phyloP scores from a whole-genome alignment of 2,113 vertebrate genomes.

The Agapornis roseicollis region DNA sequence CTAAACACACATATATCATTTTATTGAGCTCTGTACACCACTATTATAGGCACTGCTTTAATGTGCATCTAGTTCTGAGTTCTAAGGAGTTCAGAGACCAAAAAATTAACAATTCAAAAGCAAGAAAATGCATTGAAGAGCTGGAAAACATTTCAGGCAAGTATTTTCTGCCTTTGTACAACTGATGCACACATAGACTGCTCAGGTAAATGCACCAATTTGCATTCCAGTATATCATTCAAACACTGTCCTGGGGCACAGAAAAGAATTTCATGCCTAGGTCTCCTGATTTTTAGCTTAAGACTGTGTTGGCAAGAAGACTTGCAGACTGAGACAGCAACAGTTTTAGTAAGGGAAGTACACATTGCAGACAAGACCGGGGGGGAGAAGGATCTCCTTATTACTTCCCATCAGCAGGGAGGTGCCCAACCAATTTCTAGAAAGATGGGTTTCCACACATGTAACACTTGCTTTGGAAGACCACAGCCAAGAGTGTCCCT shows the following conservation, averaged over 20 bases:
- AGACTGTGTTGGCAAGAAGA: neutral
- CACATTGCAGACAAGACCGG: neutral
- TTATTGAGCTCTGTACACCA: neutral
- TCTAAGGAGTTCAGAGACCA: neutral
- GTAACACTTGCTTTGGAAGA: neutral
- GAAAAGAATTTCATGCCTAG: neutral
- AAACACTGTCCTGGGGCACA: neutral
- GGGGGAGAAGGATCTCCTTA: neutral
- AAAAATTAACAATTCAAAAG: neutral
- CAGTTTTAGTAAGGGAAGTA: neutral
- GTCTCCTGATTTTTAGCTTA: neutral
- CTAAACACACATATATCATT: neutral
- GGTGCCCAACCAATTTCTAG: neutral
- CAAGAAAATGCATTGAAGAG: neutral
- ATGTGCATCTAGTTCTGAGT: neutral
- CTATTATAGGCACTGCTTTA: neutral
- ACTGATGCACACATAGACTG: neutral
- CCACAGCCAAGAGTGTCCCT: neutral
- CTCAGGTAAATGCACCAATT: neutral
- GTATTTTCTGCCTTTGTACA: neutral
- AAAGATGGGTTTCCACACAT: neutral
- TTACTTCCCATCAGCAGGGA: neutral
- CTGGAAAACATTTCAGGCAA: neutral
- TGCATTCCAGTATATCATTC: neutral
- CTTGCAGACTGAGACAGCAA: neutral